Percentiles rank a stretch among this genome's conserved stretches.
These are phyloP conservation scores for Myiotriccus ornatus DNA, from an alignment of 2,797 vertebrate species.

Conservation along the genomic window DNA sequence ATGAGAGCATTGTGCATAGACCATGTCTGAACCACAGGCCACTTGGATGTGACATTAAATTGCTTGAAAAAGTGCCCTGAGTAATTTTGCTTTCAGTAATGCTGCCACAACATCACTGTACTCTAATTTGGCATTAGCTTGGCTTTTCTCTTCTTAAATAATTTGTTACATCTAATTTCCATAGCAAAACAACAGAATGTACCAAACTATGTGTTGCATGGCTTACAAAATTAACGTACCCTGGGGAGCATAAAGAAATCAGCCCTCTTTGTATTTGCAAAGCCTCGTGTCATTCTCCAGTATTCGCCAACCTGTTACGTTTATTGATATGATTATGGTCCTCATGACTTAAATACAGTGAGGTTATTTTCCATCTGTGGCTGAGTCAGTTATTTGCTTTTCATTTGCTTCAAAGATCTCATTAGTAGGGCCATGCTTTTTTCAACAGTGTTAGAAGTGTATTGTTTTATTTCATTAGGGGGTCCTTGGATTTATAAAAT, in stretches of 20 bases:
- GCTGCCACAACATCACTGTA: neutral
- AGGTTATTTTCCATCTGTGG: neutral
- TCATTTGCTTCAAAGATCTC: neutral
- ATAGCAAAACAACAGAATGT: neutral
- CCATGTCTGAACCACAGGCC: neutral
- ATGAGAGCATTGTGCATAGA: neutral
- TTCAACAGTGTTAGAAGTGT: neutral
- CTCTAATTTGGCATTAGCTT: neutral
- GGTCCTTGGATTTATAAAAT: neutral
- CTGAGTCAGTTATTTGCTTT: neutral
- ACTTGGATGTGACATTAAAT: fast-evolving
- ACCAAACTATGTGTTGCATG: neutral
- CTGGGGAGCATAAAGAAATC: neutral
- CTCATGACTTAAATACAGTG: neutral
- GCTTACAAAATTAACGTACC: neutral
- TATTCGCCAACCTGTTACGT: neutral
- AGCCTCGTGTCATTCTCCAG: neutral
- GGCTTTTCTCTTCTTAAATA: neutral
- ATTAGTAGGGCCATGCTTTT: neutral
- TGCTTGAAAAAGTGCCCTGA: neutral
- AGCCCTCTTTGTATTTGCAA: neutral
- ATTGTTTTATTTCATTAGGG: neutral
- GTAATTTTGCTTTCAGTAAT: neutral
- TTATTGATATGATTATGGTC: neutral
- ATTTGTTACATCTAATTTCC: neutral